Evolutionary conservation across 2,888 invertebrate species (phyloP), one percentile per base, ranked within the genome.

Genomic region (Darwinula stevensoni): DNA sequence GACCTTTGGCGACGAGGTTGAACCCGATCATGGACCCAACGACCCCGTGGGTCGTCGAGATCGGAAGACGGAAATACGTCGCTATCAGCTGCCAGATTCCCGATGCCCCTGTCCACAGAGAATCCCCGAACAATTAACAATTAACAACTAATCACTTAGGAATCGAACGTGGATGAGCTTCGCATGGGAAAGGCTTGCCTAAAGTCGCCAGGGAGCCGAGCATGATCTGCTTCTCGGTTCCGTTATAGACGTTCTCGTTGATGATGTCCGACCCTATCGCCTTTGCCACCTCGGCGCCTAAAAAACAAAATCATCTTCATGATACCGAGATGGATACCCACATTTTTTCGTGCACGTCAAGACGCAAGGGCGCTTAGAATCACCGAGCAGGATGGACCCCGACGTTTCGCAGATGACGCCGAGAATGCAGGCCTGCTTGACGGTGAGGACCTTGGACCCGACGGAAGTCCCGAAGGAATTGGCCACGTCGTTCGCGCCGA

Each of bases 11-110:
- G 3, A 88, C 80, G 38, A 97, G 60, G 29, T 86, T 82, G 54
- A 91, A 97, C 9, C 97, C 97, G 36, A 97, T 71, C 2, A 91
- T 86, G 27, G 94, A 86, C 16, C 97, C 97, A 28, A 97, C 91
- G 45, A 97, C 91, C 43, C 86, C 86, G 56, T 97, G 97, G 2
- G 97, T 97, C 22, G 91, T 94, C n/a, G 91, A 94, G 35, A 97
- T 88, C 4, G 97, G 97, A 46, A 97, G 59, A 46, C 82, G 73
- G 37, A 94, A 59, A 42, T 82, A 76, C 5, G 97, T 97, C 5
- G 97, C 97, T 12, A 75, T 57, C 38, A 97, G 58, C 44, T 94
- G 57, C 94, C 94, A 97, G 31, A 71, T 59, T 28, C 84, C 88
- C 40, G 86, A 78, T 29, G 88, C 80, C 44, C 69, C 62, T 49